Conservation (phyloP, 1,140 invertebrate species). For the Magallana gigas region DNA sequence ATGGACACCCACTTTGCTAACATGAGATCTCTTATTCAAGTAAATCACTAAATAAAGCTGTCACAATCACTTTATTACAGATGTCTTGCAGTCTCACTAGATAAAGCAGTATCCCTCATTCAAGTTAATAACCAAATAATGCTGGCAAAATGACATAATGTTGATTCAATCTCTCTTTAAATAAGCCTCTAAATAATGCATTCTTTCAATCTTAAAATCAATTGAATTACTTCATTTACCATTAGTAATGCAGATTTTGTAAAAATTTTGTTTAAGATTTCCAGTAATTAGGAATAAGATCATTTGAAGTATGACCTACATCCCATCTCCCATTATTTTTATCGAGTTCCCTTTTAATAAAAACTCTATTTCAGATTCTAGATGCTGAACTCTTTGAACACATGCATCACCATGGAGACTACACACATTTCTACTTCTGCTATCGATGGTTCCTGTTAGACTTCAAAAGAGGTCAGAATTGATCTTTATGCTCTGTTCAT, state of each 20-base stretch:
- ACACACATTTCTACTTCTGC: constrained; percentile 98
- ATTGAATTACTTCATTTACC: no score
- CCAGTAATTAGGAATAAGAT: no score
- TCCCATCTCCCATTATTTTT: no score
- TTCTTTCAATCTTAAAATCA: no score
- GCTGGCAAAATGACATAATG: background rate
- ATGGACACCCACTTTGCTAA: constrained; percentile 98
- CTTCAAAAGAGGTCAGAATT: constrained; percentile 85
- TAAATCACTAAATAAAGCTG: constrained; percentile 50
- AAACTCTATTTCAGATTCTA: constrained; percentile 84
- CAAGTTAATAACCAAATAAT: background rate
- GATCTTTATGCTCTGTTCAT: background rate
- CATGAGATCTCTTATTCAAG: constrained; percentile 88
- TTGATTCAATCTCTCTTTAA: no score
- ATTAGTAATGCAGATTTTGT: no score
- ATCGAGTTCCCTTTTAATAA: no score
- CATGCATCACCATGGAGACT: constrained; percentile 96
- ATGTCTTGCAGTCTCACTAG: background rate
- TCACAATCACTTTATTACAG: background rate
- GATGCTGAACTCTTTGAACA: constrained; percentile 96
- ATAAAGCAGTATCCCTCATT: no score
- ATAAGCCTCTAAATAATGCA: no score
- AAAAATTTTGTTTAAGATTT: no score
- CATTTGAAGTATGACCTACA: no score
- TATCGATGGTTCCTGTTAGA: constrained; percentile 94